Base-by-base conservation (phyloP, 1,140 invertebrate species). In the Drosophila ercepeae region DNA sequence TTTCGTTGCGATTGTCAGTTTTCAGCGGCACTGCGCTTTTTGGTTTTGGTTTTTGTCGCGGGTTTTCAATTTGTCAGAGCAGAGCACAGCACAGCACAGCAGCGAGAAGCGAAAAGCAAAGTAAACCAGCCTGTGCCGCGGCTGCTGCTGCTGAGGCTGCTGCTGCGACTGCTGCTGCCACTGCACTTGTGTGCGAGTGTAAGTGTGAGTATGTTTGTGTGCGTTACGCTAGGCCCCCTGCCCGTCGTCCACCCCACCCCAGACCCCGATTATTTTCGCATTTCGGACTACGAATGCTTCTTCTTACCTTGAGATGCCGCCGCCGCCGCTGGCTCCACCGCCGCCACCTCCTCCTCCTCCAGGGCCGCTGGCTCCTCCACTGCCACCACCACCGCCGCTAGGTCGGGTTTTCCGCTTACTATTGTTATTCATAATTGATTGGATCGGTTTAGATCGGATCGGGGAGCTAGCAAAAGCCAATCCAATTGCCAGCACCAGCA, bases 331-430 rank as follows among this genome's bases (percentile, higher is more conserved):
- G 27, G 68, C 69, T 44, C 75, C 75, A 49, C 75, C 77, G 21
- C 81, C 86, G 16, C 64, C 64, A 16, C 63, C 64, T 18, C 65
- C 65, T 29, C 68, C 72, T 45, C 72, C 74, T 23, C 77, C 50
- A n/a, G 25, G 18, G 21, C 76, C 60, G 68, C 75, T 75, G 55
- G 65, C 75, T 59, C 72, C 59, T 51, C 39, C 32, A 8, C 44
- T 44, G 23, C 65, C 67, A 29, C 72, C 68, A 49, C 75, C 75
- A 53, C 75, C 77, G 21, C 81, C 86, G 64, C 77, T 86, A 60
- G 89, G 89, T 78, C 89, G 89, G 84, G 86, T 89, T 89, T 90
- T 90, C 53, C 89, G 89, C 82, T 90, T 90, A 67, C 81, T 90
- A 81, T 84, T 84, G 79, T 82, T 90, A 70, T 90, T 90, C 77